These are phyloP conservation scores for Phasianus colchicus DNA, from an alignment of 2,113 vertebrate genomes.

Conservation along the genomic window DNA sequence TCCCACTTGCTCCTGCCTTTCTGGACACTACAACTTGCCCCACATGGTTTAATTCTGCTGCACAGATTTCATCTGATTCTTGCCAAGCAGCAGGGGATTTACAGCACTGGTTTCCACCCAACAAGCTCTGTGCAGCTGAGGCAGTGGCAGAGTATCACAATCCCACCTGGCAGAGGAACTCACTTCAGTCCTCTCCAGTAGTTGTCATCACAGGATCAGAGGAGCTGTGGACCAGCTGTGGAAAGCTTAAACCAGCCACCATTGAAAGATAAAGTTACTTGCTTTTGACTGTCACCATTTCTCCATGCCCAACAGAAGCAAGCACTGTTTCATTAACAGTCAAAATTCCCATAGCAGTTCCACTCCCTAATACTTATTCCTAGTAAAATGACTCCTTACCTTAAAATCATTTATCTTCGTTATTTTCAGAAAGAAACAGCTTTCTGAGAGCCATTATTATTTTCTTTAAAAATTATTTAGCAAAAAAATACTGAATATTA, in stretches of 20 bases:
- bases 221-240: background rate
- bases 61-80: background rate
- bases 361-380: background rate
- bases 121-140: background rate
- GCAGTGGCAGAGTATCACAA: background rate
- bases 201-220: background rate
- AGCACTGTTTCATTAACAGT: background rate
- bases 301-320: background rate
- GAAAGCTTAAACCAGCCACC: background rate
- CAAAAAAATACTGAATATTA: background rate
- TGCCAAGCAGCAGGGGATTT: background rate
- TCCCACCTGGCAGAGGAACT: background rate
- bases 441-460: background rate
- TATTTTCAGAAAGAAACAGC: background rate
- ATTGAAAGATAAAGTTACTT: background rate
- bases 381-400: background rate
- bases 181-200: background rate
- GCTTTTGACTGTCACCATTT: background rate
- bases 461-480: background rate
- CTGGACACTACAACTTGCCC: background rate
- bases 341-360: background rate
- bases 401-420: background rate
- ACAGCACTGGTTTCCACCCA: background rate
- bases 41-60: background rate
- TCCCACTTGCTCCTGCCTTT: background rate